A percentile compares a stretch with the other conserved stretches of the same genome.
These are phyloP conservation scores for Umimayanthus kanabou DNA, from an alignment of 92 coral and sea anemone genomes.

Conservation along the genomic window DNA sequence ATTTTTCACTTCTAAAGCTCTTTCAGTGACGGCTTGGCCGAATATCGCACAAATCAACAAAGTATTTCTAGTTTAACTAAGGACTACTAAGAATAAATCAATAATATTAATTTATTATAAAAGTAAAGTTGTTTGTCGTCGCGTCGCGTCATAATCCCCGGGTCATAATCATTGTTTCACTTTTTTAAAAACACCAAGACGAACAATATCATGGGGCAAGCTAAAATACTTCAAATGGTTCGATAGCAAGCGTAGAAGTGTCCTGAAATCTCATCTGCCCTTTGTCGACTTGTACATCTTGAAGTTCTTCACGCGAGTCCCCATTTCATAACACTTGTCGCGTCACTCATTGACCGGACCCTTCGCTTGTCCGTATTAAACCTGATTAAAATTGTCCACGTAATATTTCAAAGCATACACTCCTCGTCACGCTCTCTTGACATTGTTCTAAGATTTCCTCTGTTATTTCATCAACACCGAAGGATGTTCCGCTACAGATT, in stretches of 20 bases:
- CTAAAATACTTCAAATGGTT: neutral
- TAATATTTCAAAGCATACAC: neutral
- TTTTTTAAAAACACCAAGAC: neutral
- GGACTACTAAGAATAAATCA: too few relatives aligned
- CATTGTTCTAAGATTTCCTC: neutral
- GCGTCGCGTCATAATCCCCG: too few relatives aligned
- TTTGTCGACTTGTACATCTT: neutral
- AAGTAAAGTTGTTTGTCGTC: neutral
- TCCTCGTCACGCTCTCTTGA: neutral
- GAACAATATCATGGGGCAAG: neutral
- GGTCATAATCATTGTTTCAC: too few relatives aligned
- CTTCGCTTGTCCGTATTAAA: neutral
- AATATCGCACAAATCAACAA: neutral
- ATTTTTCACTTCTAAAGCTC: neutral
- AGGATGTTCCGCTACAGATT: slow-evolving; percentile 73
- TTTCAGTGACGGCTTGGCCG: neutral
- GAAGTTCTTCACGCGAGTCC: neutral
- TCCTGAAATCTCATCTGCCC: neutral
- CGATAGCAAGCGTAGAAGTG: neutral
- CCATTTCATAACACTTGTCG: neutral
- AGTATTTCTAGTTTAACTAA: too few relatives aligned
- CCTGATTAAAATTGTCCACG: neutral
- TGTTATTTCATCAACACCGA: slow-evolving; percentile 56
- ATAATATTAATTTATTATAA: too few relatives aligned
- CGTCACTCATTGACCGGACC: neutral